Base-by-base conservation (phyloP, 2,888 invertebrate species). In the Cylindroiulus punctatus region DNA sequence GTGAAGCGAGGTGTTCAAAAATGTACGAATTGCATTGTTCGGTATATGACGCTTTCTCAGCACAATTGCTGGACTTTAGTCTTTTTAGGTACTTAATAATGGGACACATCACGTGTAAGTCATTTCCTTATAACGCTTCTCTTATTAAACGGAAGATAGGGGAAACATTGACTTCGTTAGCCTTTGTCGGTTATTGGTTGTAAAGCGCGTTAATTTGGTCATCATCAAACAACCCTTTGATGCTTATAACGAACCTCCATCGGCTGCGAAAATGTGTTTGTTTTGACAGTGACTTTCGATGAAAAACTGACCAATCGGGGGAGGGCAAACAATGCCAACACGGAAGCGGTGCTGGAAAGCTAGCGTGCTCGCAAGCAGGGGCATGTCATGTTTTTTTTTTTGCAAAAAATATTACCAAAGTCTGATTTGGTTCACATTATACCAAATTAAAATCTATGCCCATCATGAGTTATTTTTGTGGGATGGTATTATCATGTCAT, bases 321-420 rank as follows among this genome's bases (percentile, higher is more conserved):
- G 14, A 4, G 10, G 65, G 65, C 65, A 65, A 65, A 65, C 65
- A 65, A 65, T 65, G 65, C 65, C 26, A 65, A 26, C 65, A 65
- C 26, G 65, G 65, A 65, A 65, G 65, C 26, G 1, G 26, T 26
- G 65, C 65, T 65, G 65, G 26, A 10, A 26, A 26, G 65, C 65
- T 26, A 10, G 44, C 44, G 8, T 44, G 12, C n/a, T n/a, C n/a
- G n/a, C n/a, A n/a, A n/a, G n/a, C n/a, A n/a, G n/a, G n/a, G n/a
- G n/a, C n/a, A n/a, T n/a, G n/a, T n/a, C n/a, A n/a, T n/a, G n/a
- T n/a, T n/a, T n/a, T n/a, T n/a, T n/a, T n/a, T n/a, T n/a, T n/a
- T n/a, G n/a, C n/a, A n/a, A n/a, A n/a, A n/a, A n/a, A n/a, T n/a
- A n/a, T n/a, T n/a, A n/a, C n/a, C n/a, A n/a, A n/a, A n/a, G n/a